A percentile compares a stretch with the other conserved stretches of the same genome.
phyloP scores from a whole-genome alignment of 1,140 invertebrate genomes.

The Dinoponera quadriceps region DNA sequence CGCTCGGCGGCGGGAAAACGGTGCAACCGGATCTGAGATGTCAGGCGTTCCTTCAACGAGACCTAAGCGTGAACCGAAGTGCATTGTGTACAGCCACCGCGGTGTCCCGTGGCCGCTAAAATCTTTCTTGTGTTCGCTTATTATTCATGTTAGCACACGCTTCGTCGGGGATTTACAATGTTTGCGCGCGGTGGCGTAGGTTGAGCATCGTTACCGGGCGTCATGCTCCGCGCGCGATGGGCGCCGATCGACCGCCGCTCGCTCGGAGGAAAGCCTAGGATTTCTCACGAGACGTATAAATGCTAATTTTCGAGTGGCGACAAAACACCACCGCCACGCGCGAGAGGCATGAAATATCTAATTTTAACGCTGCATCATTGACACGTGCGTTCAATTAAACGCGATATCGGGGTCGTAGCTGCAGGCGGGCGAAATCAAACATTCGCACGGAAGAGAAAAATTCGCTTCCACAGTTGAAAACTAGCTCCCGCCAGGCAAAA shows the following conservation, averaged over 20 bases:
- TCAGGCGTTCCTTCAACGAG: constrained; percentile 39
- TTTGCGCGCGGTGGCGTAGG: constrained; percentile 70
- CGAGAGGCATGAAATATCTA: constrained; percentile 1
- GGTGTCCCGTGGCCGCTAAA: constrained; percentile 72
- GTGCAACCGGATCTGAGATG: constrained; percentile 8
- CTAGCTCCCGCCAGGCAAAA: no score
- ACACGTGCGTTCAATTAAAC: neutral
- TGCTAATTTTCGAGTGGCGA: constrained; percentile 25
- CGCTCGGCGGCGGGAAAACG: neutral
- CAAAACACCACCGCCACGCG: neutral
- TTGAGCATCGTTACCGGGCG: constrained; percentile 33
- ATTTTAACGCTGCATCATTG: neutral
- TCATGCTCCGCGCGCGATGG: constrained; percentile 25
- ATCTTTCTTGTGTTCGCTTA: constrained; percentile 82
- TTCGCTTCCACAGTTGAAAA: no score
- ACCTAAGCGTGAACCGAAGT: constrained; percentile 60
- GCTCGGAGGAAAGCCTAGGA: constrained; percentile 16
- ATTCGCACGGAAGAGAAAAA: neutral
- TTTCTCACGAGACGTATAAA: constrained; percentile 12
- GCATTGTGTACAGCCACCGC: constrained; percentile 64
- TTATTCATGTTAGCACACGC: constrained; percentile 82
- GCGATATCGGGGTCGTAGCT: neutral
- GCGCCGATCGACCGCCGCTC: neutral
- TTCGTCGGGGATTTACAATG: constrained; percentile 74
- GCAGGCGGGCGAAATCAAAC: neutral